Evolutionary conservation across 2,888 invertebrate species (phyloP).

Genomic region (Nemotelus pantherinus): DNA sequence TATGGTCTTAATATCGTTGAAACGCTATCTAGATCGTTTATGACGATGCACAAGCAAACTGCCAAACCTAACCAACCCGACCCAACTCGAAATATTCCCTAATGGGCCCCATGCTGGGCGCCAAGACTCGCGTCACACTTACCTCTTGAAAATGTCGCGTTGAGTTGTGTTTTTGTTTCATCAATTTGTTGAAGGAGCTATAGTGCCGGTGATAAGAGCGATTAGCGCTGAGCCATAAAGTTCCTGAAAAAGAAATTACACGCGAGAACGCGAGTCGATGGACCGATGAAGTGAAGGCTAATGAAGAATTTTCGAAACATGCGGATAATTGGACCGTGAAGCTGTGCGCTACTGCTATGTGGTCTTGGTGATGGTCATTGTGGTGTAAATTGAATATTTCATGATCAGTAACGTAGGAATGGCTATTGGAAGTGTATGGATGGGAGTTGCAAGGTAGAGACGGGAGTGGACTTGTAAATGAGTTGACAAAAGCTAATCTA

Average conservation of each 20-base stretch:
- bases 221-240: slow-evolving; percentile 17
- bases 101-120: slow-evolving; percentile 50
- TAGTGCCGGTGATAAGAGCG: neutral
- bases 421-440: too few relatives aligned
- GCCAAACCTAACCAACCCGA: neutral
- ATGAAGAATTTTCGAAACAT: neutral
- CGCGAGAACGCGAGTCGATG: neutral
- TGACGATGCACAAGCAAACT: too few relatives aligned
- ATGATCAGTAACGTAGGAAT: too few relatives aligned
- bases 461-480: too few relatives aligned
- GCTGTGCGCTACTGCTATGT: neutral
- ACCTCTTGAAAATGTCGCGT: slow-evolving; percentile 35
- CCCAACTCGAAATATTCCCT: slow-evolving; percentile 45
- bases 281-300: neutral
- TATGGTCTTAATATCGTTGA: slow-evolving; percentile 27
- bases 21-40: neutral
- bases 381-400: too few relatives aligned
- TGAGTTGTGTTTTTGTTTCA: neutral
- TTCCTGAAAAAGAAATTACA: slow-evolving; percentile 5
- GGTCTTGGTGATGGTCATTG: neutral
- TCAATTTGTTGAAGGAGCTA: slow-evolving; percentile 27
- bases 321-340: slow-evolving; percentile 10
- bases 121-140: slow-evolving; percentile 50
- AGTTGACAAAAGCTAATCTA: too few relatives aligned
- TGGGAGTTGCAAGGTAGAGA: too few relatives aligned